A percentile compares a stretch with the other conserved stretches of the same genome.
phyloP scores from a whole-genome alignment of 2,113 vertebrate species.

The Calidris pugnax region DNA sequence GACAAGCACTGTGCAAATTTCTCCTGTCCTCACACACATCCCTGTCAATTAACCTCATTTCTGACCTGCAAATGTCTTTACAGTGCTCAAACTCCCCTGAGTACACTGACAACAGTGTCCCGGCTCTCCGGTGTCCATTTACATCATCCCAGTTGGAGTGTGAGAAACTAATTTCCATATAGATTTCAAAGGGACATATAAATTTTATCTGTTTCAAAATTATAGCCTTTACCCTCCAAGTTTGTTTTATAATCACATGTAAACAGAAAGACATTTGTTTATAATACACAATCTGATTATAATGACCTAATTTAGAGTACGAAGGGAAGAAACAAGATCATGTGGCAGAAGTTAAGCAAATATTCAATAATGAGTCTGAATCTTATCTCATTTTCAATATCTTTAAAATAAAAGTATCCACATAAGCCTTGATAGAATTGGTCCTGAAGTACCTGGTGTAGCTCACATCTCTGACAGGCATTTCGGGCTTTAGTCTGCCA shows the following conservation, averaged over 20 bases:
- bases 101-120: not conserved
- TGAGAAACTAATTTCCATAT: slow-evolving; percentile 26
- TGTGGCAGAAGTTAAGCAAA: slow-evolving; percentile 6
- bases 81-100: not conserved
- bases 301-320: slow-evolving; percentile 16
- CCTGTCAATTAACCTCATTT: slow-evolving; percentile 58
- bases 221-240: slow-evolving; percentile 1
- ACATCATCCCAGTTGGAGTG: not conserved
- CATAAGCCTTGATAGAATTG: not conserved
- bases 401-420: slow-evolving; percentile 29
- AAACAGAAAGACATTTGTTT: slow-evolving; percentile 48
- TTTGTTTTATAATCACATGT: slow-evolving; percentile 38
- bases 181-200: not conserved
- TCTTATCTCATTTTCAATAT: slow-evolving; percentile 27
- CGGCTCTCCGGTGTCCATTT: not conserved
- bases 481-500: not conserved
- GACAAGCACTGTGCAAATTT: slow-evolving; percentile 45
- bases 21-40: slow-evolving; percentile 23
- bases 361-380: not conserved
- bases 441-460: not conserved
- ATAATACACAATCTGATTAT: slow-evolving; percentile 18
- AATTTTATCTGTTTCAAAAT: slow-evolving; percentile 42
- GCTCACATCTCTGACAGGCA: not conserved
- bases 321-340: not conserved
- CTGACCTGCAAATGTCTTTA: slow-evolving; percentile 59